Evolutionary conservation across 2,888 invertebrate species (phyloP).

Genomic region (Thereva nobilitata): DNA sequence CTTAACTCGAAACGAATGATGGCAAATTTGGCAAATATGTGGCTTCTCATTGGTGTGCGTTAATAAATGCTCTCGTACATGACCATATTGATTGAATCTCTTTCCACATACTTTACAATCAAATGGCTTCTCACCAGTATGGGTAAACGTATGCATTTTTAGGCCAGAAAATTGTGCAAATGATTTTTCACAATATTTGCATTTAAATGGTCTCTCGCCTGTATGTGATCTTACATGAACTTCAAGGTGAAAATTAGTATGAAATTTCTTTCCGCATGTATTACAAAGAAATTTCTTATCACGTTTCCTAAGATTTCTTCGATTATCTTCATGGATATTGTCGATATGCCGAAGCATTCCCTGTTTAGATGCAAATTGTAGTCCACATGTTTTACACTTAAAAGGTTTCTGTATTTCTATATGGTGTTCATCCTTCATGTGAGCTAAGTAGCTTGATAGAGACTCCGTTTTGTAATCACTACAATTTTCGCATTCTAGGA

Average conservation of each 20-base stretch:
- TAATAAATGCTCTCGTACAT: slow-evolving; percentile 36
- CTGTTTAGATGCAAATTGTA: slow-evolving; percentile 40
- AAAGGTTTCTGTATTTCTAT: slow-evolving; percentile 37
- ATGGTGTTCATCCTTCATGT: slow-evolving; percentile 38
- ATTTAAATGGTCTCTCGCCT: slow-evolving; percentile 35
- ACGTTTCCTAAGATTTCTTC: slow-evolving; percentile 38
- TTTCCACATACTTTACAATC: slow-evolving; percentile 47
- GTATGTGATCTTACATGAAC: slow-evolving; percentile 49
- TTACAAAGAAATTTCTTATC: slow-evolving; percentile 45
- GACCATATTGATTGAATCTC: slow-evolving; percentile 27
- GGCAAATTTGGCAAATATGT: slow-evolving; percentile 40
- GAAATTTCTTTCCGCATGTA: slow-evolving; percentile 50
- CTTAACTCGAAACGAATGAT: slow-evolving; percentile 39
- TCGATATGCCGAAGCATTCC: slow-evolving; percentile 40
- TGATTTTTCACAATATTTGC: slow-evolving; percentile 35
- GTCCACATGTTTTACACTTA: slow-evolving; percentile 35
- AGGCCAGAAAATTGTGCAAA: slow-evolving; percentile 42
- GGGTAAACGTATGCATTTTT: slow-evolving; percentile 50
- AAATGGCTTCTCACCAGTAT: slow-evolving; percentile 54
- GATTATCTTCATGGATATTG: slow-evolving; percentile 40
- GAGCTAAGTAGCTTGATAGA: slow-evolving; percentile 28
- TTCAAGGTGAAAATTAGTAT: slow-evolving; percentile 51
- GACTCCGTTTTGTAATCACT: slow-evolving; percentile 34
- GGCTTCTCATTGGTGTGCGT: slow-evolving; percentile 35
- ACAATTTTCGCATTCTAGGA: slow-evolving; percentile 38